phyloP scores from a whole-genome alignment of 2,113 vertebrate species.

The Phaethon lepturus region DNA sequence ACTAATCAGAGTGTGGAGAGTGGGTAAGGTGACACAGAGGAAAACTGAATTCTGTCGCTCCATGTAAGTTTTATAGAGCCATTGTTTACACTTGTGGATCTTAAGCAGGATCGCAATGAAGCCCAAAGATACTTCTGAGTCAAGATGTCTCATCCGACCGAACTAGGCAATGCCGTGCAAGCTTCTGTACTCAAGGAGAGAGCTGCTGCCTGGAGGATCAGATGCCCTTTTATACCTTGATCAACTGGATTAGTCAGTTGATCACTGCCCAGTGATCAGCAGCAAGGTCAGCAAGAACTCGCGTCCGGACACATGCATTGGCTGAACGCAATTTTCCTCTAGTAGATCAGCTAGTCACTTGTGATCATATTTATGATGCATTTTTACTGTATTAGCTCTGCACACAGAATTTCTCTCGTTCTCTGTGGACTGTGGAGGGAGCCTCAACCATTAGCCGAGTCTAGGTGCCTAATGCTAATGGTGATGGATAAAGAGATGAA shows the following conservation, averaged over 20 bases:
- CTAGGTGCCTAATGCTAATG: not conserved
- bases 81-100: not conserved
- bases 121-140: not conserved
- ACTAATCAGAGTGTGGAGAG: not conserved
- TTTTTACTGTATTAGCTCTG: not conserved
- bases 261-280: not conserved
- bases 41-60: not conserved
- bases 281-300: not conserved
- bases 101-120: not conserved
- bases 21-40: not conserved
- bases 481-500: not conserved
- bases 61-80: not conserved
- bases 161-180: not conserved
- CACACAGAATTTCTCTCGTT: not conserved
- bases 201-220: not conserved
- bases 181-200: not conserved
- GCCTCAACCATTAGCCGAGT: not conserved
- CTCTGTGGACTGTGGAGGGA: not conserved
- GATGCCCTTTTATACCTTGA: not conserved
- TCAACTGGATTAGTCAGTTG: not conserved
- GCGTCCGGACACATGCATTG: fast-evolving
- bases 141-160: not conserved
- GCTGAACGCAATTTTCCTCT: not conserved
- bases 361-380: not conserved
- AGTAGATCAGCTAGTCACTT: not conserved